A percentile compares a stretch with the other conserved stretches of the same genome.
phyloP scores from a whole-genome alignment of 2,888 invertebrate species.

The Gymnocheta viridis region DNA sequence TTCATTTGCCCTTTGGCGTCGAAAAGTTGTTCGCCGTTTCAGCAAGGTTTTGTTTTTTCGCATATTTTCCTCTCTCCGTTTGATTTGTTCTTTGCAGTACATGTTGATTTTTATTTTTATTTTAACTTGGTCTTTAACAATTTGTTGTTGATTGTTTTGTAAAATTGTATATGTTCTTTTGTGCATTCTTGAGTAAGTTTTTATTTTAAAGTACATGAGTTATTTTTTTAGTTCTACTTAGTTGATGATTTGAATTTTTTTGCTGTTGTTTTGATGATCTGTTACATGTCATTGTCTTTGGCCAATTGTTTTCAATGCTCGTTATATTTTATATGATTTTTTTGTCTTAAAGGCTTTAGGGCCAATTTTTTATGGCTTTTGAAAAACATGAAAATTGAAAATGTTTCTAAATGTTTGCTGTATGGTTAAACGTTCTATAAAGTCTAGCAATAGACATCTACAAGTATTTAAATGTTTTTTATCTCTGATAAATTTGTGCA shows the following conservation, averaged over 20 bases:
- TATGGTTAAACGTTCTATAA: neutral
- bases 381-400: neutral
- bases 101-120: conserved; percentile 49
- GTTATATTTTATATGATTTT: conserved; percentile 10
- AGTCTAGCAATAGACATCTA: neutral
- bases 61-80: conserved; percentile 18
- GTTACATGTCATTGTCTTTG: conserved; percentile 56
- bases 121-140: conserved; percentile 52
- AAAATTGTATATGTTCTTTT: conserved; percentile 33
- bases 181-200: conserved; percentile 34
- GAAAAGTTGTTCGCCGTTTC: conserved; percentile 72
- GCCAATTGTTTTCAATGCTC: conserved; percentile 44
- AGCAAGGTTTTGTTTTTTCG: conserved; percentile 30
- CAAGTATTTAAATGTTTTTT: neutral
- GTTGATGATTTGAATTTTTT: conserved; percentile 46
- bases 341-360: neutral
- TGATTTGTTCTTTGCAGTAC: conserved; percentile 42
- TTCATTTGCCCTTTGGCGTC: conserved; percentile 73
- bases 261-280: conserved; percentile 55
- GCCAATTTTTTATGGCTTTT: neutral
- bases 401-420: neutral
- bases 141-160: conserved; percentile 62
- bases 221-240: conserved; percentile 17
- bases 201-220: conserved; percentile 2
- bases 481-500: no score